phyloP scores from a whole-genome alignment of 2,113 vertebrate genomes.

The Tragulus kanchil region DNA sequence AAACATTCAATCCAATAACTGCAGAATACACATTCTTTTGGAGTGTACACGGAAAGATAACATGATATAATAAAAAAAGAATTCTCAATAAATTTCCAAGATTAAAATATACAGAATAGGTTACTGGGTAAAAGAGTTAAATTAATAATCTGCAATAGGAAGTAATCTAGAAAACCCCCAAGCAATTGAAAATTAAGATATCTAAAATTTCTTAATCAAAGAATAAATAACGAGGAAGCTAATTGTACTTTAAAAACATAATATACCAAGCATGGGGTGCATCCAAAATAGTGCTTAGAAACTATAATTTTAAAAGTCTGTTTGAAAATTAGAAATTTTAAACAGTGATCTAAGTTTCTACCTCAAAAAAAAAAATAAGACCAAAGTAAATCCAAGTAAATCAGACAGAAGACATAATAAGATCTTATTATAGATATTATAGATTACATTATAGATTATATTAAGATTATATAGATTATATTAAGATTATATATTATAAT shows the following conservation, averaged over 20 bases:
- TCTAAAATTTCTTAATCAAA: not conserved
- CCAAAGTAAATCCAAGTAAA: not conserved
- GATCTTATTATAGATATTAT: no score
- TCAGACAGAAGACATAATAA: not conserved
- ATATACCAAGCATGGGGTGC: not conserved
- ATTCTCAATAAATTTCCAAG: not conserved
- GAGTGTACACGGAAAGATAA: not conserved
- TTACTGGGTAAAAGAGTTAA: not conserved
- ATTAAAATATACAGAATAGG: not conserved
- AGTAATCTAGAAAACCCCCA: not conserved
- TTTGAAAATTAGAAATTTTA: not conserved
- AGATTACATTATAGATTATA: no score
- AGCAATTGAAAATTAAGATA: not conserved
- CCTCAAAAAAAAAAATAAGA: not conserved
- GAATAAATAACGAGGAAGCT: not conserved
- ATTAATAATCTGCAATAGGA: not conserved
- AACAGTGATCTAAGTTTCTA: not conserved
- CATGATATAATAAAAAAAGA: not conserved
- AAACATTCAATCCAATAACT: not conserved
- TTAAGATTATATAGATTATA: no score
- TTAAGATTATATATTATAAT: no score
- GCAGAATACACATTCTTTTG: not conserved
- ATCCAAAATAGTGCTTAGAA: not conserved
- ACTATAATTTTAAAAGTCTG: not conserved
- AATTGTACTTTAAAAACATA: not conserved